phyloP scores from a whole-genome alignment of 2,113 vertebrate species.

The Rhinoptilus africanus region DNA sequence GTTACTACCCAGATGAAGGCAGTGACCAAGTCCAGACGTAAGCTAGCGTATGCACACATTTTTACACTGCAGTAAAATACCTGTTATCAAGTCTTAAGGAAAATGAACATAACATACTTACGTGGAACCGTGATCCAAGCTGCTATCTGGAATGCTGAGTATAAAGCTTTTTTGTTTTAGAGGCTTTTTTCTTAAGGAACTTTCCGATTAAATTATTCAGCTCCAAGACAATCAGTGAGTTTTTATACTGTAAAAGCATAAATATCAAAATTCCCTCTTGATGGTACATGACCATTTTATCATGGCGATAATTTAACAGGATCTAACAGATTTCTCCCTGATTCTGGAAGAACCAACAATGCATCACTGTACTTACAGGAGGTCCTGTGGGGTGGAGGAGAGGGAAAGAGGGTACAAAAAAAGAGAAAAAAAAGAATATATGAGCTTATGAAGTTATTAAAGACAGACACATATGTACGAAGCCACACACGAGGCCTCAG shows the following conservation, averaged over 20 bases:
- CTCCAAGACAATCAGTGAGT: neutral
- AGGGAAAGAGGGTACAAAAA: neutral
- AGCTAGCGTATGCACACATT: neutral
- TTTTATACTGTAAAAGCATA: neutral
- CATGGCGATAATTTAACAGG: neutral
- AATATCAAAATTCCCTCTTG: neutral
- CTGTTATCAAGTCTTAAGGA: neutral
- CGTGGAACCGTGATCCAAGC: neutral
- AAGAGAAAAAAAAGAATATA: slow-evolving; percentile 44
- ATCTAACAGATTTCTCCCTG: slow-evolving; percentile 54
- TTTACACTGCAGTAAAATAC: neutral
- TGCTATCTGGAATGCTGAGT: neutral
- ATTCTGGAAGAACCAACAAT: slow-evolving; percentile 61
- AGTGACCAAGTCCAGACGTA: neutral
- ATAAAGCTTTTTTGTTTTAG: slow-evolving; percentile 1
- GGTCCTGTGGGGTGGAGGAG: slow-evolving; percentile 77
- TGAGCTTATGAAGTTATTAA: slow-evolving; percentile 6
- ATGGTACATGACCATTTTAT: neutral
- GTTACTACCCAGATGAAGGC: neutral
- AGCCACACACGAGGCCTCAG: neutral
- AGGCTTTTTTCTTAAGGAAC: neutral
- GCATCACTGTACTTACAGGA: slow-evolving; percentile 90
- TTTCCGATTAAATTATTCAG: neutral
- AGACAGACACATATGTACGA: neutral
- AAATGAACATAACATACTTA: slow-evolving; percentile 46